Evolutionary conservation across 2,113 vertebrate genomes (phyloP).

Genomic region (Bufo gargarizans): DNA sequence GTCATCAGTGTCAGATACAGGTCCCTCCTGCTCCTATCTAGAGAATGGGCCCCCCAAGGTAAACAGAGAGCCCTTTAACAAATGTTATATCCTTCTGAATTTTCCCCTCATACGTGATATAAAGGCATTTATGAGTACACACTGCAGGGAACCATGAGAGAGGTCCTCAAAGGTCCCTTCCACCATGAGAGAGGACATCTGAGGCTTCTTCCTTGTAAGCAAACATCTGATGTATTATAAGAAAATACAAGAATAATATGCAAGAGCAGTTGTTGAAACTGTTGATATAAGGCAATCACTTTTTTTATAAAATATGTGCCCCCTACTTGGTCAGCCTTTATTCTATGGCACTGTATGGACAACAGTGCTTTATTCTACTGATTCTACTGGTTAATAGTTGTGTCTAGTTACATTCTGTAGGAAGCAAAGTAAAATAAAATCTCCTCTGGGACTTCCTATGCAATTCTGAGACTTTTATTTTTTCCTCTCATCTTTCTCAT

Average conservation of each 20-base stretch:
- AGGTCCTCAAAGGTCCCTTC: background rate
- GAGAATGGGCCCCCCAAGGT: too few relatives aligned
- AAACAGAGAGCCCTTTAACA: too few relatives aligned
- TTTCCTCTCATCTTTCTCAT: constrained; percentile 12
- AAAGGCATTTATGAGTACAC: background rate
- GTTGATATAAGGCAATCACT: background rate
- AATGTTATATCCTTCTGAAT: background rate
- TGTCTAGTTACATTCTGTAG: background rate
- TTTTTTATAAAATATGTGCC: background rate
- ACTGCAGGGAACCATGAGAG: background rate
- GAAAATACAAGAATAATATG: background rate
- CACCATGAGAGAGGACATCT: background rate
- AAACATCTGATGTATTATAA: background rate
- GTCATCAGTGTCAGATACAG: too few relatives aligned
- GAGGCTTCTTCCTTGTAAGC: background rate
- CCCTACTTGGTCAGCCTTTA: background rate
- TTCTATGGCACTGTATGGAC: background rate
- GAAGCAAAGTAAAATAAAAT: background rate
- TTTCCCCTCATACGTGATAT: background rate
- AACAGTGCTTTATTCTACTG: background rate
- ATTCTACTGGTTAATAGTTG: background rate
- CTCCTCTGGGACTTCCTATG: background rate
- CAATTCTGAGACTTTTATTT: background rate
- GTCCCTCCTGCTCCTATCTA: too few relatives aligned
- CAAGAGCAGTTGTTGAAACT: background rate